Base-by-base conservation (phyloP, 2,888 invertebrate species). In the Subacronicta megacephala region DNA sequence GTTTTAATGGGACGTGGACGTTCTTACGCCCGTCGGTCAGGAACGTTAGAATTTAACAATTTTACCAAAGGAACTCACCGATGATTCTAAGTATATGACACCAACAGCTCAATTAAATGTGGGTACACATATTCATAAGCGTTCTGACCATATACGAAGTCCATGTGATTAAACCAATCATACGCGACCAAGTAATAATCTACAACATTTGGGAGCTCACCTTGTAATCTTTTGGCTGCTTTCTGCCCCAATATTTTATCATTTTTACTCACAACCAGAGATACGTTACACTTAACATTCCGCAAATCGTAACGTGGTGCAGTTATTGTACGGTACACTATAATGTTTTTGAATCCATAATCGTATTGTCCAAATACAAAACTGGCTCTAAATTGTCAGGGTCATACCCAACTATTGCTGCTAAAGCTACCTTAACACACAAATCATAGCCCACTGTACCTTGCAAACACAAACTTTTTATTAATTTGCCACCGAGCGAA, bases 381-480 rank as follows among this genome's bases (percentile, higher is more conserved):
- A 16, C 41, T 13, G 15, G 15, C 0, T 50, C 53, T 1, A 57
- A 26, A 16, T 57, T 50, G 3, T 42, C n/a, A 3, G 35, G 29
- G 33, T 41, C 38, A 16, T 46, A 53, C 0, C 71, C 68, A 29
- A 0, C 1, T 2, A 63, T 0, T 9, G 43, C 15, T 1, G 17
- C 46, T 5, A 60, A 0, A 3, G 5, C 26, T 3, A 53, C 2
- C 1, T 38, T 47, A 35, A 16, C 18, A 18, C 72, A 68, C 7
- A 51, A 9, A 7, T 44, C 10, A 15, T 71, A 71, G 0, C 72
- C 66, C 4, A 49, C 7, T 9, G 2, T 12, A 17, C 53, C 66
- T 51, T 65, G 56, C 3, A 50, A 51, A 37, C 72, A 68, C 3
- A 68, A 0, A 10, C 42, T 3, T 18, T 51, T 35, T 1, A 44